A percentile compares a stretch with the other conserved stretches of the same genome.
Conservation (phyloP, 2,113 vertebrate species). For the Aldabrachelys gigantea region DNA sequence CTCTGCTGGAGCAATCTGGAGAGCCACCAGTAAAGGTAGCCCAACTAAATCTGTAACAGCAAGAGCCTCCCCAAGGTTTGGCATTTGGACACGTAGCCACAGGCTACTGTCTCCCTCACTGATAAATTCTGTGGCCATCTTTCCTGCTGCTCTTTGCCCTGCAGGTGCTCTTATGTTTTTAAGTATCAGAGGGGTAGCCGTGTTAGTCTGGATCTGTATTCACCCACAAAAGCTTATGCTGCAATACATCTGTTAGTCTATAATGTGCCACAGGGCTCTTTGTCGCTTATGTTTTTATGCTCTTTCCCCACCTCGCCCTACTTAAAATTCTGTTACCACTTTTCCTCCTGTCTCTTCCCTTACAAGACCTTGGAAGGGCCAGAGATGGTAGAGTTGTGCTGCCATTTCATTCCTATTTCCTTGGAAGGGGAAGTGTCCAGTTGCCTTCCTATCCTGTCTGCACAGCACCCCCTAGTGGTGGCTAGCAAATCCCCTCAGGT, state of each 20-base stretch:
- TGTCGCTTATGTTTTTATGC: neutral
- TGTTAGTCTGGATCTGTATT: no score
- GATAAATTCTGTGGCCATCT: neutral
- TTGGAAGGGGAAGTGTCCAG: neutral
- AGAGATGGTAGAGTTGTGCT: neutral
- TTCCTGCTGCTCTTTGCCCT: neutral
- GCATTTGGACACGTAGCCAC: rapidly evolving
- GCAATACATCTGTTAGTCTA: no score
- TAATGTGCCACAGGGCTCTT: no score
- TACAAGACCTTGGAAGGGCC: neutral
- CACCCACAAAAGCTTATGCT: no score
- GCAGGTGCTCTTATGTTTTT: neutral
- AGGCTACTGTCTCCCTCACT: neutral
- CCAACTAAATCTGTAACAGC: neutral
- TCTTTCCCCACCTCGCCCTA: neutral
- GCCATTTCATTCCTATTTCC: neutral
- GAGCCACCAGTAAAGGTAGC: neutral
- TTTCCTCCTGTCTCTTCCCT: neutral
- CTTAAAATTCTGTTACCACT: neutral
- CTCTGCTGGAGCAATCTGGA: neutral
- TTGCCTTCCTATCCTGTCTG: neutral
- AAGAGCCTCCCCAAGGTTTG: neutral
- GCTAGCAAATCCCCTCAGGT: neutral
- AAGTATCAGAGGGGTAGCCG: no score
- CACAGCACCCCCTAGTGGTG: neutral